A percentile compares a stretch with the other conserved stretches of the same genome.
Conservation (phyloP, 2,797 vertebrate genomes). For the Cyprinodon diabolis region DNA sequence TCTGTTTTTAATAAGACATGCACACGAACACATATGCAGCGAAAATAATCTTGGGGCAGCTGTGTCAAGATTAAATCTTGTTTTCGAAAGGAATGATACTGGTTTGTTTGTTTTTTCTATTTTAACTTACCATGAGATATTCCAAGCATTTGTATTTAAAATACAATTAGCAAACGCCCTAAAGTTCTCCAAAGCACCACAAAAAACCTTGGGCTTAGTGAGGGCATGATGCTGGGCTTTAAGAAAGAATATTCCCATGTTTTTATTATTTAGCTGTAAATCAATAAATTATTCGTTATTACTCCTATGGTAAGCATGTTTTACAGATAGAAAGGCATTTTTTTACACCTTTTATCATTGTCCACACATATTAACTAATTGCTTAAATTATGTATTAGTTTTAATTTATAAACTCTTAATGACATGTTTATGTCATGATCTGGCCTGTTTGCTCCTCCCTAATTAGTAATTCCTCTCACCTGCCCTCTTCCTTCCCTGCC, state of each 20-base stretch:
- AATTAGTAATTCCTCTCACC: too few relatives aligned
- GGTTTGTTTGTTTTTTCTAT: slow-evolving; percentile 21
- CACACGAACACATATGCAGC: slow-evolving; percentile 19
- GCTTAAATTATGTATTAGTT: not conserved
- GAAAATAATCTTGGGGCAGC: slow-evolving; percentile 50
- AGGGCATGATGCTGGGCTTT: not conserved
- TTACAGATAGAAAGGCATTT: not conserved
- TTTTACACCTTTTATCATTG: not conserved
- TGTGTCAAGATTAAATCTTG: slow-evolving; percentile 33
- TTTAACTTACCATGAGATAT: slow-evolving; percentile 20
- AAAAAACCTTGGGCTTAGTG: not conserved
- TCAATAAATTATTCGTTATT: not conserved
- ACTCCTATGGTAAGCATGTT: not conserved
- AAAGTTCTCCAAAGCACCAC: not conserved
- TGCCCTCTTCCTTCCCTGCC: too few relatives aligned
- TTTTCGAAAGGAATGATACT: slow-evolving; percentile 36
- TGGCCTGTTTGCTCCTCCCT: too few relatives aligned
- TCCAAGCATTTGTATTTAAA: slow-evolving; percentile 22
- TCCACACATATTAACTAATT: not conserved
- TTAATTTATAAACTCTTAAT: not conserved
- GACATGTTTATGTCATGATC: too few relatives aligned
- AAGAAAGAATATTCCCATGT: not conserved
- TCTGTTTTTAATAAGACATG: slow-evolving; percentile 56
- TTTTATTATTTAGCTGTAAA: not conserved
- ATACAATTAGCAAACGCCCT: slow-evolving; percentile 12